A percentile compares a stretch with the other conserved stretches of the same genome.
phyloP scores from a whole-genome alignment of 1,140 invertebrate species.

The Plodia interpunctella region DNA sequence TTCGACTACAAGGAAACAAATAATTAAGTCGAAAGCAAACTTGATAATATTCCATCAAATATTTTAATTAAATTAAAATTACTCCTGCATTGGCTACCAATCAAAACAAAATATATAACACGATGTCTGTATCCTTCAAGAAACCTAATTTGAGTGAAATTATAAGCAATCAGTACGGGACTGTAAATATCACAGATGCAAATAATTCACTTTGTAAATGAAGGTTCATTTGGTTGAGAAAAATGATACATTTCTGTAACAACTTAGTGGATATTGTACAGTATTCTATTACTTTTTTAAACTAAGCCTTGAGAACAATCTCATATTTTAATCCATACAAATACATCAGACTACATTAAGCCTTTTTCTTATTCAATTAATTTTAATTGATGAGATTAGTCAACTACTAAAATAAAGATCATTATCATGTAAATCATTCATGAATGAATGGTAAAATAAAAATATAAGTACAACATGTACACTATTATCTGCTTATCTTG shows the following conservation, averaged over 20 bases:
- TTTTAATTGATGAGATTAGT: too few relatives aligned
- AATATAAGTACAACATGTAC: too few relatives aligned
- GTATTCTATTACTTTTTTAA: background rate
- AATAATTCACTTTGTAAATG: conserved; percentile 48
- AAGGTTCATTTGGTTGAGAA: conserved; percentile 9
- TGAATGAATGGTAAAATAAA: too few relatives aligned
- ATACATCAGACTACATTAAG: too few relatives aligned
- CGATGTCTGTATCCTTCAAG: conserved; percentile 10
- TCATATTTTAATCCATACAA: too few relatives aligned
- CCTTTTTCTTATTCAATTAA: too few relatives aligned
- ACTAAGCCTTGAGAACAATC: too few relatives aligned
- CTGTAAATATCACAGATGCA: conserved; percentile 71
- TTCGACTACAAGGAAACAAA: conserved; percentile 62
- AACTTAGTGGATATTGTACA: conserved; percentile 8
- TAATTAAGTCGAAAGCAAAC: conserved; percentile 41
- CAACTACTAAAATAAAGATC: too few relatives aligned
- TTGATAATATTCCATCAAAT: conserved; percentile 25
- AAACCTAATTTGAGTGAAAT: conserved; percentile 33
- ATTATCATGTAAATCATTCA: too few relatives aligned
- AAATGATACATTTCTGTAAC: conserved; percentile 1
- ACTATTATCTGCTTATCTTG: background rate
- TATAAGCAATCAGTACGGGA: conserved; percentile 53
- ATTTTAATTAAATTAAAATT: conserved; percentile 6
- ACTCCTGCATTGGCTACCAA: conserved; percentile 9
- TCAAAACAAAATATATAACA: conserved; percentile 17